Conservation (phyloP, 2,797 vertebrate genomes). For the Phalanger gymnotis region DNA sequence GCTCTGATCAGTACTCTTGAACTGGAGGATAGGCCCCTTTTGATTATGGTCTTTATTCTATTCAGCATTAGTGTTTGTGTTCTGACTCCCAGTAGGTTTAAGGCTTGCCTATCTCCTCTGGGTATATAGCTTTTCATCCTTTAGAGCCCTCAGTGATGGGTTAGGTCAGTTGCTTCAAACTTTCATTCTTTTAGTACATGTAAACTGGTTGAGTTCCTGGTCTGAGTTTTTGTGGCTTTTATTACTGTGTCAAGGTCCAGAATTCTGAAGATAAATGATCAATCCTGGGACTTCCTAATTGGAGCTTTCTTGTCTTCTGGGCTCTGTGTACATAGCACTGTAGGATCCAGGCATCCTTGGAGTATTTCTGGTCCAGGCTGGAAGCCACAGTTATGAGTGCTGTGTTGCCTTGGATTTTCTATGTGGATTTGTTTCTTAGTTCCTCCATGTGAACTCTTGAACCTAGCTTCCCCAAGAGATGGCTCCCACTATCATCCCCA, state of each 20-base stretch:
- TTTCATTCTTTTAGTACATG: too few relatives aligned
- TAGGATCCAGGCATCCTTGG: neutral
- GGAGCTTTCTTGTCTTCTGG: neutral
- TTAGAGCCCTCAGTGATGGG: neutral
- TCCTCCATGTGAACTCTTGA: too few relatives aligned
- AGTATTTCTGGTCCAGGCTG: neutral
- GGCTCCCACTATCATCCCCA: neutral
- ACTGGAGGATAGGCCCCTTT: neutral
- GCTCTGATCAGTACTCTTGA: neutral
- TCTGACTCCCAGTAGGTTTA: neutral
- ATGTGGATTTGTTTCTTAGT: neutral
- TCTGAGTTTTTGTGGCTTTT: neutral
- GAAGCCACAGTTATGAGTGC: neutral
- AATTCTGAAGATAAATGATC: neutral
- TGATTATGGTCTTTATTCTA: neutral
- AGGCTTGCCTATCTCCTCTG: neutral
- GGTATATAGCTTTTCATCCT: neutral
- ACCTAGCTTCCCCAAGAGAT: neutral
- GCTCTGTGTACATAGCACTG: too few relatives aligned
- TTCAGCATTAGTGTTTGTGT: neutral
- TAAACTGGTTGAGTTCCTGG: neutral
- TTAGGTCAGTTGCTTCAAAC: neutral
- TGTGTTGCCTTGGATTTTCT: neutral
- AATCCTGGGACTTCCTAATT: neutral
- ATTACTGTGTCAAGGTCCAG: neutral